These are phyloP conservation scores for Buceros bicornis DNA, from an alignment of 2,797 vertebrate species.

Conservation along the genomic window DNA sequence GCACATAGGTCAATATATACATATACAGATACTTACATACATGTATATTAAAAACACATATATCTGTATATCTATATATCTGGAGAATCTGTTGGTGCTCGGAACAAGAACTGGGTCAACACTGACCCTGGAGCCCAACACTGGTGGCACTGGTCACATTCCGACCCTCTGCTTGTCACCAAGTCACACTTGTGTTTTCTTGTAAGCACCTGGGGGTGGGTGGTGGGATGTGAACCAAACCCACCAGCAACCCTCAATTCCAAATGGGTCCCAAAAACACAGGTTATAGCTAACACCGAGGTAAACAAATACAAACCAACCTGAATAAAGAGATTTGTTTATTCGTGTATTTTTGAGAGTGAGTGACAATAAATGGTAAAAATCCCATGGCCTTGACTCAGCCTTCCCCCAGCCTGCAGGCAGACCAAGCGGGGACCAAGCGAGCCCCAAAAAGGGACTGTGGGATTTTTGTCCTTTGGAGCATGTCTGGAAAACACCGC, in stretches of 20 bases:
- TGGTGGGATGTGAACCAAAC: neutral
- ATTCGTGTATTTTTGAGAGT: neutral
- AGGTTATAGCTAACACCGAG: neutral
- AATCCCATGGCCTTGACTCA: neutral
- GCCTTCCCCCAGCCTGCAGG: neutral
- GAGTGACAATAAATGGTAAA: slow-evolving; percentile 17
- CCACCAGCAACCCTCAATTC: neutral
- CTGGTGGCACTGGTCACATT: fast-evolving
- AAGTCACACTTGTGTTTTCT: neutral
- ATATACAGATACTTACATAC: neutral
- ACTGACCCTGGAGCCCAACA: neutral
- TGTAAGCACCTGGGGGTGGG: fast-evolving
- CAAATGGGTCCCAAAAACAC: slow-evolving; percentile 41
- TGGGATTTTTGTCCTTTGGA: neutral
- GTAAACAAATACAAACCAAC: slow-evolving; percentile 58
- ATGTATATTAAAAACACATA: neutral
- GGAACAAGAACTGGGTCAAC: neutral
- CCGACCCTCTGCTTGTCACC: neutral
- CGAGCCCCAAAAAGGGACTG: neutral
- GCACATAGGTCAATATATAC: neutral
- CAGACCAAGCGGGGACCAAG: neutral
- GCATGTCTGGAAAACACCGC: neutral
- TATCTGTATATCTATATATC: neutral
- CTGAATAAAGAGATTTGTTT: slow-evolving; percentile 33
- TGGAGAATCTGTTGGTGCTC: neutral